phyloP scores from a whole-genome alignment of 2,113 vertebrate genomes.

The Channa maculata region DNA sequence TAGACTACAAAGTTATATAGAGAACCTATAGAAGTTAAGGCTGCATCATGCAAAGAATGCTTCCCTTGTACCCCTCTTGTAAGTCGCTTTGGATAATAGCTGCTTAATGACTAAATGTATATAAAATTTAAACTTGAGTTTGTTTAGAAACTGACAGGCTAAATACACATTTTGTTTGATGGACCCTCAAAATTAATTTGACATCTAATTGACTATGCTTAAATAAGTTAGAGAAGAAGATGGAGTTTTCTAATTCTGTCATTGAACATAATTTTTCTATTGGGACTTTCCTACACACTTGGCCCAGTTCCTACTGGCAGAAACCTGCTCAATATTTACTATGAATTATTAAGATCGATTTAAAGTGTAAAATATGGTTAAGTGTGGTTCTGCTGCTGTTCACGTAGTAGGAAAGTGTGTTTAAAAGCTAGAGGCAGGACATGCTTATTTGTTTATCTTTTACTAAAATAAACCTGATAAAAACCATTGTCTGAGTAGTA shows the following conservation, averaged over 20 bases:
- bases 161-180: background rate
- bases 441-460: background rate
- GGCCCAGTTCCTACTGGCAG: conserved; percentile 45
- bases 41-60: too few species aligned
- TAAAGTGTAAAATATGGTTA: background rate
- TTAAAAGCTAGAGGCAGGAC: background rate
- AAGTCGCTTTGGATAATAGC: too few species aligned
- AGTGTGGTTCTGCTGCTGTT: background rate
- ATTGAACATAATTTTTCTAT: too few species aligned
- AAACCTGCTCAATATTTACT: conserved; percentile 13
- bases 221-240: conserved; percentile 39
- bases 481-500: background rate
- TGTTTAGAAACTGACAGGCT: background rate
- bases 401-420: background rate
- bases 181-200: background rate
- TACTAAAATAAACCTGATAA: background rate
- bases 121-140: too few species aligned
- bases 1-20: background rate
- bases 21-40: background rate
- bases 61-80: too few species aligned
- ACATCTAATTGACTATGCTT: conserved; percentile 21
- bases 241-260: too few species aligned
- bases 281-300: conserved; percentile 32
- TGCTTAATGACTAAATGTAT: too few species aligned
- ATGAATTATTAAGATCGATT: conserved; percentile 20